These are phyloP conservation scores for Paragorgia papillata DNA, from an alignment of 92 coral and sea anemone genomes.

Conservation along the genomic window DNA sequence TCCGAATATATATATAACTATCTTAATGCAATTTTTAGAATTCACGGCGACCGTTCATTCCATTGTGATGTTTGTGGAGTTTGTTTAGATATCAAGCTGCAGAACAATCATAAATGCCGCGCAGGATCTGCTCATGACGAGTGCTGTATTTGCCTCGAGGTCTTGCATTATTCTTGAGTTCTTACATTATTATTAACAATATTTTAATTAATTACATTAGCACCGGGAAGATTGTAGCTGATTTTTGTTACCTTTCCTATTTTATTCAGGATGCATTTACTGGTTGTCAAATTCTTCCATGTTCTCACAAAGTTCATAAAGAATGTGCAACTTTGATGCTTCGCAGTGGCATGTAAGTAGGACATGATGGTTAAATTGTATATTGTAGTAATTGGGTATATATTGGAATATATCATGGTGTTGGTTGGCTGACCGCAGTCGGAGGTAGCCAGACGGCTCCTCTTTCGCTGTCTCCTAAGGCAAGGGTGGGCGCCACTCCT, in stretches of 20 bases:
- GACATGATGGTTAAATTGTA: too few species aligned
- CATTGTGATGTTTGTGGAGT: constrained; percentile 91
- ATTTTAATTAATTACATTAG: too few species aligned
- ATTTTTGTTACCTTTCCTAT: neutral
- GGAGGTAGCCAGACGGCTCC: too few species aligned
- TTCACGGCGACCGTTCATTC: constrained; percentile 76
- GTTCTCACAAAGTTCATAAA: constrained; percentile 76
- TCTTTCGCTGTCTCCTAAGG: too few species aligned
- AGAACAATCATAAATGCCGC: constrained; percentile 81
- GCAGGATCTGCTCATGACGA: constrained; percentile 86
- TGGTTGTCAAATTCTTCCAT: constrained; percentile 77
- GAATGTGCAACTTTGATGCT: constrained; percentile 74
- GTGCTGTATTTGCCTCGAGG: constrained; percentile 90
- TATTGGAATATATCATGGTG: too few species aligned
- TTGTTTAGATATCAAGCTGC: constrained; percentile 70
- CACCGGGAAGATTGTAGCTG: too few species aligned
- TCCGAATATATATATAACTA: too few species aligned
- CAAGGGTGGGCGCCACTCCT: too few species aligned
- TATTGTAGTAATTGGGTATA: too few species aligned
- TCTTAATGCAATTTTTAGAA: constrained; percentile 24
- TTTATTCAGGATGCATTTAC: constrained; percentile 67
- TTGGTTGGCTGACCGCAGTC: too few species aligned
- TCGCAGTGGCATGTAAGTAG: constrained; percentile 73
- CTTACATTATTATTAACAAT: too few species aligned
- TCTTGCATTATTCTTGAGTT: neutral